Evolutionary conservation across 2,113 vertebrate genomes (phyloP), one percentile per base, ranked within the genome.

Genomic region (Catharus minimus): DNA sequence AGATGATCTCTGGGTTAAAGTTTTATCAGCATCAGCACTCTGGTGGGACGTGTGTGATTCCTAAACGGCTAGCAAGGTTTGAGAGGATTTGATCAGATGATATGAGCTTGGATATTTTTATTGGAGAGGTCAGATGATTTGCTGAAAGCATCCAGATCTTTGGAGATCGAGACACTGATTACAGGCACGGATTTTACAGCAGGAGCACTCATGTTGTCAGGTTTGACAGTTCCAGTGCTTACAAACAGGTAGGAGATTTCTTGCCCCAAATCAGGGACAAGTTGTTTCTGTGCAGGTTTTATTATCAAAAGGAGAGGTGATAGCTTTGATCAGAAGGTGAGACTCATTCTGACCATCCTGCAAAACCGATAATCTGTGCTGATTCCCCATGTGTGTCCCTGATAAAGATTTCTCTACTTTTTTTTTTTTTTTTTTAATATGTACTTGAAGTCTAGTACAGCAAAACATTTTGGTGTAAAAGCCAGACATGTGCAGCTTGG

Each of bases 41-140:
- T 15, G 23, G 47, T 8, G 14, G 26, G 2, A 3, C 18, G 26
- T 72, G 26, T 86, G 57, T 71, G 69, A 86, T 56, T 86, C 39
- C 89, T 90, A 88, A 92, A 88, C 2, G 61, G 6, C 53, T 53
- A 66, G 20, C 33, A 49, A 76, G 58, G 30, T 62, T 56, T 82
- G 82, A 93, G 71, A 91, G 79, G 82, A 89, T 93, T 95, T 94
- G 58, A 92, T 82, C 61, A 85, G 55, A 44, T 16, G 84, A 92
- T 89, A 49, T 69, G 82, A 85, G 89, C 67, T 73, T 66, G 83
- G 93, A 85, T 91, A 89, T 43, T 84, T 79, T 56, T 82, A 50
- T 55, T 91, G 39, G 55, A 89, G 78, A 80, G 69, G 38, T 75
- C 64, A 90, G 82, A 57, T 65, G 90, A 92, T 78, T 65, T 82